Percentiles rank a stretch among this genome's conserved stretches.
Conservation (phyloP, 1,140 invertebrate species). For the Brachionus sp. region DNA sequence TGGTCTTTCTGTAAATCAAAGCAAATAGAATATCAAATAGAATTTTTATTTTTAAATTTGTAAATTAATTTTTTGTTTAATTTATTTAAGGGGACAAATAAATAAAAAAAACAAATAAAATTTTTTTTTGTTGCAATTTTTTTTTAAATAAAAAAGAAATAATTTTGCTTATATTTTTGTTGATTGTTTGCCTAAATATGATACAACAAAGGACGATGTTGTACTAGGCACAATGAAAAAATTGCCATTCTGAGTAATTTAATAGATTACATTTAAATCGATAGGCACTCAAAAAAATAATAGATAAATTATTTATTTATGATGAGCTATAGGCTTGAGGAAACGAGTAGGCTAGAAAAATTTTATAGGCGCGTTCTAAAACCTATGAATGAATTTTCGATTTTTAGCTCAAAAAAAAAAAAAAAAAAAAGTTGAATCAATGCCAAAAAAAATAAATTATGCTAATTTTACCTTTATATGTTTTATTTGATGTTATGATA, state of each 20-base stretch:
- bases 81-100: too few relatives aligned
- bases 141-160: too few relatives aligned
- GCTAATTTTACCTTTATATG: conserved; percentile 21
- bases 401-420: not conserved
- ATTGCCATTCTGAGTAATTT: not conserved
- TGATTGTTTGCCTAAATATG: not conserved
- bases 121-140: too few relatives aligned
- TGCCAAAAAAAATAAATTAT: conserved; percentile 37
- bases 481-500: conserved; percentile 21
- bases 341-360: not conserved
- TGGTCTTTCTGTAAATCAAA: too few relatives aligned
- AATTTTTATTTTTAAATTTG: too few relatives aligned
- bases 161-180: not conserved
- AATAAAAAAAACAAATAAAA: too few relatives aligned
- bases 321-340: not conserved
- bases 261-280: not conserved
- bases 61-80: too few relatives aligned
- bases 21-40: too few relatives aligned
- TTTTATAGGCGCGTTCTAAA: not conserved
- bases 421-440: not conserved
- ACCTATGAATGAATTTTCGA: conserved; percentile 27
- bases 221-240: not conserved
- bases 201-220: not conserved
- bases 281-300: not conserved
- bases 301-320: not conserved